These are phyloP conservation scores for Peromyscus eremicus DNA, from an alignment of 2,797 vertebrate genomes.

Conservation along the genomic window DNA sequence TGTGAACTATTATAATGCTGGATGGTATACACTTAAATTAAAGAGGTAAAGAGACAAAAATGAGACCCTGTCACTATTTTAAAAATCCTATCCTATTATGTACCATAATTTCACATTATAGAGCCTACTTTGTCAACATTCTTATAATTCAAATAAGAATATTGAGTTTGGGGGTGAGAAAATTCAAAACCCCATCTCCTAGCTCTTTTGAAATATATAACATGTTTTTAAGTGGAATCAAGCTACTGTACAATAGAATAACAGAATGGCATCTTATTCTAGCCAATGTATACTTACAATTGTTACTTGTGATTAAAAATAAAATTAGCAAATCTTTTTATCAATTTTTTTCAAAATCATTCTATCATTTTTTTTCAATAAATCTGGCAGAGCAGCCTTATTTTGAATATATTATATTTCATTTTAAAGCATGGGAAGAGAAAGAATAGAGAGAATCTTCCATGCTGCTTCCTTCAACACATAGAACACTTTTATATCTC, in stretches of 20 bases:
- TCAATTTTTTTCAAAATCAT: no score
- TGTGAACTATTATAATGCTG: background rate
- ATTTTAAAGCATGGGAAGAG: fast-evolving
- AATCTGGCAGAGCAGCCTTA: background rate
- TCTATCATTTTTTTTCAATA: no score
- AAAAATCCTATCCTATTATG: background rate
- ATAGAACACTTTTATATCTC: background rate
- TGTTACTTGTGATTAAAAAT: background rate
- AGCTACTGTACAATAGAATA: background rate
- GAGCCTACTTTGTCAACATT: background rate
- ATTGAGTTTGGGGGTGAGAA: background rate
- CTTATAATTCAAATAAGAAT: background rate
- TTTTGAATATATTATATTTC: background rate
- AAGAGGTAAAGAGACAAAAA: no score
- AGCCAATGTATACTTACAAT: background rate
- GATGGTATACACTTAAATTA: background rate
- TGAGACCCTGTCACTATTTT: no score
- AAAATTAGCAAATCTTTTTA: no score
- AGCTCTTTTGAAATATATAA: no score
- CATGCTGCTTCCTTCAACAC: background rate
- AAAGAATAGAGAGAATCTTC: background rate
- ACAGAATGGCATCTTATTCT: background rate
- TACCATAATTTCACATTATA: no score
- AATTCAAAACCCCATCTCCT: background rate
- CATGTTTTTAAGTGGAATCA: background rate